phyloP scores from a whole-genome alignment of 2,113 vertebrate genomes.

The Phylloscopus trochilus region DNA sequence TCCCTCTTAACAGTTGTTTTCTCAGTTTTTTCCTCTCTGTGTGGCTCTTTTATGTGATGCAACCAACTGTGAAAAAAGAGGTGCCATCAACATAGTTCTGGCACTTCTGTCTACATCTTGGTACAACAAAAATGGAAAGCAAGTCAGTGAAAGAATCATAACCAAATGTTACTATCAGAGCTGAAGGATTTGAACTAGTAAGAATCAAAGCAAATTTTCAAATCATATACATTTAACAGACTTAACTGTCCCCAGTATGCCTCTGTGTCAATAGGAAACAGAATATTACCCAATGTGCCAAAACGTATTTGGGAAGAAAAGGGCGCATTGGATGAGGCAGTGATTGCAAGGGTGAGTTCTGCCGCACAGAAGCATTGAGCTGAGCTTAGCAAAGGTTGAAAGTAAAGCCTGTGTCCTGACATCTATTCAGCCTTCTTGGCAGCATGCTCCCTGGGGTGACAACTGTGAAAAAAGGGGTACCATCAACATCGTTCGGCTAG shows the following conservation, averaged over 20 bases:
- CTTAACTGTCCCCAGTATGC: neutral
- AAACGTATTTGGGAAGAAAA: neutral
- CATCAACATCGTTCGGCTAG: accelerated
- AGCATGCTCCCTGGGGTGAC: accelerated
- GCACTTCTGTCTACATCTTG: neutral
- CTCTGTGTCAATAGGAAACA: neutral
- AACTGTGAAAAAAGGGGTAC: neutral
- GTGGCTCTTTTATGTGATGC: neutral
- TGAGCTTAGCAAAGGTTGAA: accelerated
- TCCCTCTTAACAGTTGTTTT: neutral
- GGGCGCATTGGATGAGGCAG: accelerated
- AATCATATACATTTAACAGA: neutral
- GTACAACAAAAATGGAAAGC: neutral
- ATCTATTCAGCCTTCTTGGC: neutral
- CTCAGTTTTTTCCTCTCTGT: neutral
- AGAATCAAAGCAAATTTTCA: neutral
- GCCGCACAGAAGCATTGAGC: neutral
- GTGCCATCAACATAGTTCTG: neutral
- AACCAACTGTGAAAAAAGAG: neutral
- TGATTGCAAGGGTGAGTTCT: neutral
- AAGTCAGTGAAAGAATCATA: neutral
- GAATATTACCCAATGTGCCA: neutral
- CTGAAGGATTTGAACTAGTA: neutral
- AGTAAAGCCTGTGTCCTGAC: neutral
- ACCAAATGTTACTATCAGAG: neutral